Evolutionary conservation across 2,113 vertebrate genomes (phyloP).

Genomic region (Monarcha castaneiventris): DNA sequence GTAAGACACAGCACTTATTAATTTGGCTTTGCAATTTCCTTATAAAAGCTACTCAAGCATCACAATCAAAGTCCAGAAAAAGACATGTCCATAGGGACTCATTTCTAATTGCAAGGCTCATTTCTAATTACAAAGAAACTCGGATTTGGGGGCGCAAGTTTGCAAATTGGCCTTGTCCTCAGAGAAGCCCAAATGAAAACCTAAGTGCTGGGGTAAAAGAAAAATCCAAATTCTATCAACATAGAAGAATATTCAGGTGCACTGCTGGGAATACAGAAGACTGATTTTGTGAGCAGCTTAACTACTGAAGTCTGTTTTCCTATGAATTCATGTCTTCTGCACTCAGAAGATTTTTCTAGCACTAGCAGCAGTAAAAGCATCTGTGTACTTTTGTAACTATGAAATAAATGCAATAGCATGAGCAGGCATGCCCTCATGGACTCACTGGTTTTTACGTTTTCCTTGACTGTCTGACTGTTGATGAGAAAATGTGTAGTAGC

Average conservation of each 20-base stretch:
- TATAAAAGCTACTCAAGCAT: neutral
- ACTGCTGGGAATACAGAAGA: neutral
- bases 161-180: neutral
- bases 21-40: neutral
- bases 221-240: neutral
- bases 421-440: neutral
- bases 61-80: neutral
- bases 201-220: neutral
- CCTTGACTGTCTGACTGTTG: neutral
- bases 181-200: neutral
- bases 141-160: neutral
- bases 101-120: too few relatives aligned
- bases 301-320: neutral
- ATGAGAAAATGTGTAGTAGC: neutral
- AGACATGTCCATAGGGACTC: neutral
- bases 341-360: neutral
- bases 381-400: neutral
- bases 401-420: neutral
- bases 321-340: neutral
- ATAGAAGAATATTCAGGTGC: neutral
- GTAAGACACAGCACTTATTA: neutral
- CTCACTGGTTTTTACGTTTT: neutral
- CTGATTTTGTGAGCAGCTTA: neutral
- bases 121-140: neutral
- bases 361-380: neutral